Percentiles rank a stretch among this genome's conserved stretches.
phyloP scores from a whole-genome alignment of 2,888 invertebrate genomes.

The Xylophagus ater region DNA sequence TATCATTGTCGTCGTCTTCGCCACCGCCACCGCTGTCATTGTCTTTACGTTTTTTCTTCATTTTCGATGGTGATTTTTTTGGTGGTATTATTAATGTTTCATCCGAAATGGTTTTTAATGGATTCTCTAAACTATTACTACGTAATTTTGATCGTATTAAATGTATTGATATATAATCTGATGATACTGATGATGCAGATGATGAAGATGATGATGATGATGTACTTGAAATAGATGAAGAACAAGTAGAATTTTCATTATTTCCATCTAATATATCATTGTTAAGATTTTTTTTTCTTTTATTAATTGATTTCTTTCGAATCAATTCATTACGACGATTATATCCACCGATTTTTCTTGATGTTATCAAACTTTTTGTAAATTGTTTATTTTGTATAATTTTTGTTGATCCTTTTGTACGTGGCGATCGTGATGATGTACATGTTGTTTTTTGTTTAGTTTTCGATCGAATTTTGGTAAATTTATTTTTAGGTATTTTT shows the following conservation, averaged over 20 bases:
- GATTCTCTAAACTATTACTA: conserved; percentile 20
- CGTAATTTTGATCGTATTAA: conserved; percentile 17
- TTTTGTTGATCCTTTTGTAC: neutral
- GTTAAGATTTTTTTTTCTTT: too few species aligned
- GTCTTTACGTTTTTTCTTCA: conserved; percentile 12
- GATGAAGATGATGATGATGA: conserved; percentile 1
- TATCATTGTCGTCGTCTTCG: too few species aligned
- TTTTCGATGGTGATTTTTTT: conserved; percentile 2
- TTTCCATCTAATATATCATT: too few species aligned
- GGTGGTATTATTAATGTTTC: neutral
- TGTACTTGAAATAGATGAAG: neutral
- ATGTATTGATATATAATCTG: neutral
- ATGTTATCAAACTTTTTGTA: neutral
- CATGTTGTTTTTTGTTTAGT: conserved; percentile 8
- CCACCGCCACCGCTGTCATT: too few species aligned
- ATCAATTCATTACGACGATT: too few species aligned
- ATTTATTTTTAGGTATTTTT: conserved; percentile 5
- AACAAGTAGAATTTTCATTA: too few species aligned
- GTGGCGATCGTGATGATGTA: conserved; percentile 13
- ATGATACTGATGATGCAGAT: too few species aligned
- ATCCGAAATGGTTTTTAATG: too few species aligned
- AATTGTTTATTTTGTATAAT: neutral
- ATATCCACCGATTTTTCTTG: neutral
- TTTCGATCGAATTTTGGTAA: conserved; percentile 6
- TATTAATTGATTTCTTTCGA: too few species aligned